phyloP scores from a whole-genome alignment of 2,888 invertebrate species.

The Tipula unca region DNA sequence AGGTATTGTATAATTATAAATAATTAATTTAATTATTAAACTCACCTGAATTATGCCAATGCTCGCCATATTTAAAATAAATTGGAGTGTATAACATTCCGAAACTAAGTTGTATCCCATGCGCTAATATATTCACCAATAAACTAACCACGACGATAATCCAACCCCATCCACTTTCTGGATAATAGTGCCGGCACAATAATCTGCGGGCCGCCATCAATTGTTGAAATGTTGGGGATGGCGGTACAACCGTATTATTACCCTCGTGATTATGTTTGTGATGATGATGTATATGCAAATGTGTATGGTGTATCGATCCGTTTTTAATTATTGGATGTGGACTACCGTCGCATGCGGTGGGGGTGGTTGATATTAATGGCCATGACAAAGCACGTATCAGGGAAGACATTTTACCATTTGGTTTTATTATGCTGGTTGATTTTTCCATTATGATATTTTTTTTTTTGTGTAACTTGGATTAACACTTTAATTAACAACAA shows the following conservation, averaged over 20 bases:
- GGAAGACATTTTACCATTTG: slow-evolving; percentile 22
- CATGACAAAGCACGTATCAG: slow-evolving; percentile 23
- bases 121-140: slow-evolving; percentile 62
- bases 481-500: not conserved
- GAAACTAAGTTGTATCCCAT: slow-evolving; percentile 56
- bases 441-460: not conserved
- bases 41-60: slow-evolving; percentile 19
- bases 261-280: not conserved
- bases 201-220: slow-evolving; percentile 23
- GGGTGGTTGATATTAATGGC: slow-evolving; percentile 23
- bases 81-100: slow-evolving; percentile 33
- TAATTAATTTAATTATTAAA: not conserved
- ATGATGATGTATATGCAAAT: not conserved
- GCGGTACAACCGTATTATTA: not conserved
- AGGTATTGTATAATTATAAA: not conserved
- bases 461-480: not conserved
- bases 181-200: slow-evolving; percentile 67
- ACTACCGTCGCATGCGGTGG: not conserved
- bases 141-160: slow-evolving; percentile 64
- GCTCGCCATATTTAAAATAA: slow-evolving; percentile 15
- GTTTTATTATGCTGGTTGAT: not conserved
- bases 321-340: not conserved
- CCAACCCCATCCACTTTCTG: slow-evolving; percentile 86
- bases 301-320: not conserved
- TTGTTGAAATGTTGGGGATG: slow-evolving; percentile 23